Percentiles rank a stretch among this genome's conserved stretches.
Conservation (phyloP, 1,140 invertebrate species). For the Schlechtendalia chinensis region DNA sequence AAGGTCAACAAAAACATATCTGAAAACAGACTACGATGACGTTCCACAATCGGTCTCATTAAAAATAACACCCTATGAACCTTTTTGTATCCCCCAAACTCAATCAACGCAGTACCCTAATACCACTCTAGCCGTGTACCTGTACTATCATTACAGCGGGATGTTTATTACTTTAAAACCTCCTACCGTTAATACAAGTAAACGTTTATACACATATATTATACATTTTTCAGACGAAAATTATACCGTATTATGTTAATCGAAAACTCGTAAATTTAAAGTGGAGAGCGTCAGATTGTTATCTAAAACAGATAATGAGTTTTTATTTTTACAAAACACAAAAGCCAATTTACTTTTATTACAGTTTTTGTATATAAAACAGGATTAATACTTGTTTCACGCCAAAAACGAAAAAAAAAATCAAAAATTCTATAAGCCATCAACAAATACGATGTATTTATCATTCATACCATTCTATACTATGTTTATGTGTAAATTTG, state of each 20-base stretch:
- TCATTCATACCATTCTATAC: too few species aligned
- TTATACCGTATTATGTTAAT: slow-evolving; percentile 28
- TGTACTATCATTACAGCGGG: slow-evolving; percentile 18
- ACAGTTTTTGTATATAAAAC: not conserved
- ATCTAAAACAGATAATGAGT: not conserved
- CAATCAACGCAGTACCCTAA: not conserved
- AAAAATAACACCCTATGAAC: slow-evolving; percentile 34
- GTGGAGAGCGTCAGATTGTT: slow-evolving; percentile 1
- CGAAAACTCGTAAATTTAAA: slow-evolving; percentile 34
- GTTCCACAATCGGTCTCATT: slow-evolving; percentile 23
- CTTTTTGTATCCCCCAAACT: slow-evolving; percentile 19
- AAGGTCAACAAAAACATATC: not conserved
- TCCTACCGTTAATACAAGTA: not conserved
- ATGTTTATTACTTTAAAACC: slow-evolving; percentile 17
- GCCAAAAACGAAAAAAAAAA: not conserved
- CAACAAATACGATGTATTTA: too few species aligned
- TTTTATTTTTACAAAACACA: not conserved
- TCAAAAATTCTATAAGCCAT: too few species aligned
- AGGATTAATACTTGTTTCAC: not conserved
- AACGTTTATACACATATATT: not conserved
- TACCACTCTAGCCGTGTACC: not conserved
- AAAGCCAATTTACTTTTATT: slow-evolving; percentile 20
- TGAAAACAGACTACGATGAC: not conserved
- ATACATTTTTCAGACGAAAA: slow-evolving; percentile 5
- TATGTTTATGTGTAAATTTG: too few species aligned